Evolutionary conservation across 2,797 vertebrate genomes (phyloP).

Genomic region (Xiphophorus birchmanni): DNA sequence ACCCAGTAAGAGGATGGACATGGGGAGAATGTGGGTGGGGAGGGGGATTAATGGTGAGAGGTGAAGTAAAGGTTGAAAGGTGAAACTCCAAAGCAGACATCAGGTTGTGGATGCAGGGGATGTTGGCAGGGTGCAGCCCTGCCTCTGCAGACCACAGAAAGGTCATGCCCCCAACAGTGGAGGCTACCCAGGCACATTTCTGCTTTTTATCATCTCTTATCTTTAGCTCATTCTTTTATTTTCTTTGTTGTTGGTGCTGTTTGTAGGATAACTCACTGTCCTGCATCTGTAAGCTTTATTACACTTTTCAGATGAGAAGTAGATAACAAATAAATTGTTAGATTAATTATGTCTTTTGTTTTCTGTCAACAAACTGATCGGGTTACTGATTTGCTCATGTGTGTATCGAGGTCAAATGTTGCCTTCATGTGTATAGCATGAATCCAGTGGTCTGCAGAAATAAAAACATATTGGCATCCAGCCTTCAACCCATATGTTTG

Average conservation of each 20-base stretch:
- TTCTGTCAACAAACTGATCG: neutral
- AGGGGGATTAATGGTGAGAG: slow-evolving; percentile 34
- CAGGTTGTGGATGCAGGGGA: slow-evolving; percentile 14
- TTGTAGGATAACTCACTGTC: neutral
- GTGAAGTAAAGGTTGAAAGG: slow-evolving; percentile 43
- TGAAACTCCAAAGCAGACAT: slow-evolving; percentile 25
- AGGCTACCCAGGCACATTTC: slow-evolving; percentile 25
- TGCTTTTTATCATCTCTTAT: slow-evolving; percentile 36
- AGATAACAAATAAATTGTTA: neutral
- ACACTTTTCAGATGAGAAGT: neutral
- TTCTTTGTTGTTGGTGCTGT: neutral
- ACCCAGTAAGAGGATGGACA: slow-evolving; percentile 47
- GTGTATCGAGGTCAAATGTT: neutral
- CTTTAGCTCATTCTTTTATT: slow-evolving; percentile 11
- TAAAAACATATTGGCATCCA: neutral
- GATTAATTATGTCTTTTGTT: neutral
- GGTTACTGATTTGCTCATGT: neutral
- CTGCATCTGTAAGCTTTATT: neutral
- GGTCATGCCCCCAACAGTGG: slow-evolving; percentile 36
- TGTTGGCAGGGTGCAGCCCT: neutral
- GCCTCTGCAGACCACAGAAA: slow-evolving; percentile 14
- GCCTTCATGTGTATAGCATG: neutral
- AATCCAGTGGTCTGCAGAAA: neutral
- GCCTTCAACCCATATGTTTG: neutral
- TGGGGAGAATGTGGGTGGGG: neutral